Conservation (phyloP, 2,797 vertebrate genomes). For the Danio choprae region DNA sequence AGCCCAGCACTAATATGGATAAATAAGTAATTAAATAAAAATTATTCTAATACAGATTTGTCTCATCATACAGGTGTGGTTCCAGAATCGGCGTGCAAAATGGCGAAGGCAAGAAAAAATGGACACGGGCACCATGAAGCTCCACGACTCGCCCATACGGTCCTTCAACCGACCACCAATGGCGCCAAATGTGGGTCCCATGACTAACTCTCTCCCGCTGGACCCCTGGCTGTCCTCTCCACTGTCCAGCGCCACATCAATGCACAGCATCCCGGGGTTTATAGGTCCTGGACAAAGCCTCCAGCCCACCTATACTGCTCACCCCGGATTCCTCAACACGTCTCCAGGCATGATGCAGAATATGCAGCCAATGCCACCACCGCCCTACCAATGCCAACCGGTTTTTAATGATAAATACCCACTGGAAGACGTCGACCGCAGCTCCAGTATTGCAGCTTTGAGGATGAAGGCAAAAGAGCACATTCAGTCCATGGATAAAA, state of each 20-base stretch:
- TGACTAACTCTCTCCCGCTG: slow-evolving; percentile 83
- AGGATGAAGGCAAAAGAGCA: slow-evolving; percentile 96
- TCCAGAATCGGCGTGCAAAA: slow-evolving; percentile 93
- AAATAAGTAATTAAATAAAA: no score
- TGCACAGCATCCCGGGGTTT: slow-evolving; percentile 87
- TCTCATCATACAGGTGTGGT: slow-evolving; percentile 85
- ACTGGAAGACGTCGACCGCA: slow-evolving; percentile 85
- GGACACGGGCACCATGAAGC: slow-evolving; percentile 87
- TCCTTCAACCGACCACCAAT: slow-evolving; percentile 87
- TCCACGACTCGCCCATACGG: slow-evolving; percentile 86
- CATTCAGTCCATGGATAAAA: slow-evolving; percentile 92
- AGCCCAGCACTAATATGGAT: no score
- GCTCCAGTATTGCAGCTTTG: slow-evolving; percentile 89
- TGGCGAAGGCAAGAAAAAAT: slow-evolving; percentile 94
- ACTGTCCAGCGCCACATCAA: slow-evolving; percentile 83
- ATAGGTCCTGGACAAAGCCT: slow-evolving; percentile 87
- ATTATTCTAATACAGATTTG: neutral
- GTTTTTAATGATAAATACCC: slow-evolving; percentile 90
- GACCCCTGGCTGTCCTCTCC: slow-evolving; percentile 92
- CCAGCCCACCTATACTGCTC: slow-evolving; percentile 82
- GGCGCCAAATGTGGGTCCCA: slow-evolving; percentile 79
- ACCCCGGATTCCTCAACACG: slow-evolving; percentile 82
- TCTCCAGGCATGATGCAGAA: slow-evolving; percentile 83
- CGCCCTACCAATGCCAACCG: slow-evolving; percentile 85
- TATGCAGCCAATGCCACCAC: slow-evolving; percentile 86